Conservation (phyloP, 2,113 vertebrate genomes). For the Nanger granti region DNA sequence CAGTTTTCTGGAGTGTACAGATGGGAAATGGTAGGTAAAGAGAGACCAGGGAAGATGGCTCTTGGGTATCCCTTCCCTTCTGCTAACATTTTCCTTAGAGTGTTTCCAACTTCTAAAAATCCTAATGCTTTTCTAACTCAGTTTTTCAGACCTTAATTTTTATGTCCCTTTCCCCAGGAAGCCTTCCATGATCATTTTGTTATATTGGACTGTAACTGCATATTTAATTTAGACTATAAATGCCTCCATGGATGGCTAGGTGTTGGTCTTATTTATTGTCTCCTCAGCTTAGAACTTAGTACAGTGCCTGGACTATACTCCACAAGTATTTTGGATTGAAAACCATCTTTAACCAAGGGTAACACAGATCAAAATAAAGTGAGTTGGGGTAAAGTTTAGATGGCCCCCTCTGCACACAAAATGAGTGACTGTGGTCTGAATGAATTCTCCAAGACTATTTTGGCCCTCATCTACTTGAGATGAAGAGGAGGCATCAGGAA, state of each 20-base stretch:
- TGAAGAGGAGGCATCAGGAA: not conserved
- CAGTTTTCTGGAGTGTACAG: not conserved
- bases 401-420: not conserved
- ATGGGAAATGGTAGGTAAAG: not conserved
- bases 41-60: not conserved
- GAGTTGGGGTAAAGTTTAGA: not conserved
- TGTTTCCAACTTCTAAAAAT: not conserved
- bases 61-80: not conserved
- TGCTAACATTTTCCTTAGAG: not conserved
- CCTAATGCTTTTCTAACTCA: not conserved
- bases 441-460: not conserved
- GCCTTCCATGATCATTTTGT: not conserved
- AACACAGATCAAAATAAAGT: not conserved
- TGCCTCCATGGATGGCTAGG: not conserved
- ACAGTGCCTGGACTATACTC: not conserved
- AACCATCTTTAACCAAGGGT: not conserved
- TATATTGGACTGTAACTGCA: not conserved
- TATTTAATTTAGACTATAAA: not conserved
- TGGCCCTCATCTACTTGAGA: not conserved
- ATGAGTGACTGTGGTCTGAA: not conserved
- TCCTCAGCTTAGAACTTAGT: not conserved
- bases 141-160: slow-evolving; percentile 26
- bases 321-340: not conserved
- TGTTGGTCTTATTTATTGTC: not conserved
- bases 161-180: not conserved